Conservation (phyloP, 2,113 vertebrate species). For the Polypterus bichir region DNA sequence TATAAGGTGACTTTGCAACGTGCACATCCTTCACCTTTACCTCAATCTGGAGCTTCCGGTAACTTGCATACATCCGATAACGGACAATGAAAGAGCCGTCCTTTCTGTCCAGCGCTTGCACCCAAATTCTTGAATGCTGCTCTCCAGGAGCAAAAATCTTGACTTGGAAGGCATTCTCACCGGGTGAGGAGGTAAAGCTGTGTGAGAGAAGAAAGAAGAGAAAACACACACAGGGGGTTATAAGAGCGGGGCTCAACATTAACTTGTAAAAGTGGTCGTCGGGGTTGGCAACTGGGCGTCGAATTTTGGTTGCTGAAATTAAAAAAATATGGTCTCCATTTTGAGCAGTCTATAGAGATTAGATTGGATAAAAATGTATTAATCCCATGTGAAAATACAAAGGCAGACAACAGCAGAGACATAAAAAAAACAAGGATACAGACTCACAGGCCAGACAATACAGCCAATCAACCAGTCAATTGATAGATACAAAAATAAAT, state of each 20-base stretch:
- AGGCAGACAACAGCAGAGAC: too few relatives aligned
- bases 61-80: constrained; percentile 91
- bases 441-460: too few relatives aligned
- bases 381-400: background rate
- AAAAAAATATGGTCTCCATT: background rate
- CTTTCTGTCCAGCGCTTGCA: constrained; percentile 81
- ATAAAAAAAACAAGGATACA: too few relatives aligned
- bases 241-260: background rate
- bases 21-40: constrained; percentile 56
- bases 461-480: too few relatives aligned
- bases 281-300: too few relatives aligned
- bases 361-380: background rate
- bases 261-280: background rate
- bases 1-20: constrained; percentile 75
- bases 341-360: background rate
- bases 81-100: constrained; percentile 92
- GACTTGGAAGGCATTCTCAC: constrained; percentile 77
- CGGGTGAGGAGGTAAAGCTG: constrained; percentile 79
- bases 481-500: too few relatives aligned
- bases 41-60: constrained; percentile 70
- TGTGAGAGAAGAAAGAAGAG: constrained; percentile 12
- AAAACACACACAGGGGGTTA: background rate
- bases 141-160: constrained; percentile 72
- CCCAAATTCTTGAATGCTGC: constrained; percentile 77
- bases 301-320: background rate